Evolutionary conservation across 1,140 invertebrate species (phyloP).

Genomic region (Cepaea nemoralis): DNA sequence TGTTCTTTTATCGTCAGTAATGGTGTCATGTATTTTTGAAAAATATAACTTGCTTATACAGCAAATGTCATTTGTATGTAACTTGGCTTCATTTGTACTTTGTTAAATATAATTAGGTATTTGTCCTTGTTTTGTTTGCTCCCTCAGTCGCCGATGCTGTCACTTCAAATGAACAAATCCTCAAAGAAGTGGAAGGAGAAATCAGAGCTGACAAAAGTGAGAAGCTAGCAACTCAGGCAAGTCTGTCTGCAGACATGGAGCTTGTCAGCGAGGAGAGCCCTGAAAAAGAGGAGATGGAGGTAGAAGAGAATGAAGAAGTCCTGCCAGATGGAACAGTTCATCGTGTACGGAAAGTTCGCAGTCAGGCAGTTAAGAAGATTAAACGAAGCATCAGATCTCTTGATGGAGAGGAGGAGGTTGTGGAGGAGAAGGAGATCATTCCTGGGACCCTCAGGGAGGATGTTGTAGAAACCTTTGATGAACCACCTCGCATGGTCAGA

Average conservation of each 20-base stretch:
- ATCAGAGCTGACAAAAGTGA: constrained; percentile 57
- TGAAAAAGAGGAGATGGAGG: constrained; percentile 50
- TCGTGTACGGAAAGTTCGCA: constrained; percentile 50
- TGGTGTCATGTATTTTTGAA: too few relatives aligned
- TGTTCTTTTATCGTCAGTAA: too few relatives aligned
- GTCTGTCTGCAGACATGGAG: constrained; percentile 45
- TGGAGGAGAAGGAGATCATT: constrained; percentile 47
- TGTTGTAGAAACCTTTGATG: constrained; percentile 65
- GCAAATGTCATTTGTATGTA: too few relatives aligned
- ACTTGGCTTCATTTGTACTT: too few relatives aligned
- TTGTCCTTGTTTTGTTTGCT: constrained; percentile 42
- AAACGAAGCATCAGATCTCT: constrained; percentile 51
- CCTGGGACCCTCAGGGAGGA: constrained; percentile 53
- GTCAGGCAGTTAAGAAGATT: constrained; percentile 60
- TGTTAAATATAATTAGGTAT: not conserved
- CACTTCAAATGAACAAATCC: constrained; percentile 45
- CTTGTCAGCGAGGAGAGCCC: constrained; percentile 52
- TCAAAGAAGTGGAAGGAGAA: constrained; percentile 58
- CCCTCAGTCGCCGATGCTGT: constrained; percentile 61
- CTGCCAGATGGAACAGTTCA: constrained; percentile 66
- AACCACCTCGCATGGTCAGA: constrained; percentile 60
- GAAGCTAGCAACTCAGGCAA: constrained; percentile 36
- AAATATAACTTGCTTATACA: too few relatives aligned
- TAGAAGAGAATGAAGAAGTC: constrained; percentile 61
- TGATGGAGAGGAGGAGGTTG: constrained; percentile 53